phyloP scores from a whole-genome alignment of 1,140 invertebrate genomes.

The Papilio xuthus region DNA sequence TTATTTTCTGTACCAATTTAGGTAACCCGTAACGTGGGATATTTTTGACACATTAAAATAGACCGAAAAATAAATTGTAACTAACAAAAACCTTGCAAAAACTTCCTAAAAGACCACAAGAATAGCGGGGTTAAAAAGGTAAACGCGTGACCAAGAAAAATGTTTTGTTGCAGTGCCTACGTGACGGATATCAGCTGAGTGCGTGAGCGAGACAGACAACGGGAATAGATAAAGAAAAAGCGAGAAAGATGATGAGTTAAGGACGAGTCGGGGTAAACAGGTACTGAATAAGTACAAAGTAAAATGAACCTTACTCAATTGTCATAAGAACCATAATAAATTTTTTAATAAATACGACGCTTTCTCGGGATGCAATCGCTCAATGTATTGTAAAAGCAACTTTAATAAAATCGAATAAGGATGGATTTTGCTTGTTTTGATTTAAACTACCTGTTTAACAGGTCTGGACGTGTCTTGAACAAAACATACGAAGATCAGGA shows the following conservation, averaged over 20 bases:
- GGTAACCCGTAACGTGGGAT: neutral
- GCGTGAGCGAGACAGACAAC: conserved; percentile 3
- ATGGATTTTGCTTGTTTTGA: neutral
- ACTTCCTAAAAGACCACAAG: neutral
- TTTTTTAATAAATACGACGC: neutral
- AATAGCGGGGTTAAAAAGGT: conserved; percentile 7
- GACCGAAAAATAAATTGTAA: neutral
- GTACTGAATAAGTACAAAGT: neutral
- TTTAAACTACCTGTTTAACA: conserved; percentile 2
- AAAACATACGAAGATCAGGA: conserved; percentile 1
- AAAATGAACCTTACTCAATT: neutral
- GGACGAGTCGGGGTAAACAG: neutral
- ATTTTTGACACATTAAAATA: neutral
- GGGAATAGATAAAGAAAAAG: conserved; percentile 1
- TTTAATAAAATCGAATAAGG: neutral
- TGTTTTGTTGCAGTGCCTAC: conserved; percentile 14
- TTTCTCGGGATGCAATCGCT: neutral
- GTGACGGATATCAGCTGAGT: conserved; percentile 19
- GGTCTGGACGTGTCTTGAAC: conserved; percentile 13
- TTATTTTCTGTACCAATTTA: neutral
- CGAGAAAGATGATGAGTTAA: neutral
- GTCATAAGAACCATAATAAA: neutral
- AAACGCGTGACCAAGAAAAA: conserved; percentile 14
- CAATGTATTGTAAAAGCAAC: neutral
- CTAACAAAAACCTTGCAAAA: neutral